Evolutionary conservation across 1,140 invertebrate genomes (phyloP).

Genomic region (Kradibia gibbosae): DNA sequence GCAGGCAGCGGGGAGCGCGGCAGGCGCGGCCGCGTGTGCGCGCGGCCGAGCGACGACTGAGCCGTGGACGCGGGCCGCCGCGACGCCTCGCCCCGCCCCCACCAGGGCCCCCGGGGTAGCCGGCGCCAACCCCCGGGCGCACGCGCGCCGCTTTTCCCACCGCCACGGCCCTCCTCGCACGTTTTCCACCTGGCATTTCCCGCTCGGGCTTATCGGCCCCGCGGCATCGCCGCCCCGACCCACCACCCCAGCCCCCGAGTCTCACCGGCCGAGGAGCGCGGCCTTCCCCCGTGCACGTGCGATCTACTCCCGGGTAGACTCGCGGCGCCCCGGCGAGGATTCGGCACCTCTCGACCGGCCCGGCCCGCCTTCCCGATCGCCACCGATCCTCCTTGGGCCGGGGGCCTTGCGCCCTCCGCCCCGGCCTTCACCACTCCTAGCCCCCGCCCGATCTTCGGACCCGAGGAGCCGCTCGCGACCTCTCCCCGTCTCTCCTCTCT

Average conservation of each 20-base stretch:
- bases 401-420: neutral
- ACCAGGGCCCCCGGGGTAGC: neutral
- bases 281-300: no score
- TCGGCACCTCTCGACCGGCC: neutral
- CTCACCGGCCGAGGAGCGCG: no score
- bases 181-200: constrained; percentile 46
- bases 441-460: no score
- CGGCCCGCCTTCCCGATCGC: no score
- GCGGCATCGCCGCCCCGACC: no score
- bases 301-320: neutral
- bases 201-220: neutral
- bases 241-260: no score
- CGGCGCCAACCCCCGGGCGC: neutral
- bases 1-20: neutral
- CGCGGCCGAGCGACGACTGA: constrained; percentile 27
- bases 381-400: neutral
- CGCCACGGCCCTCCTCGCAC: constrained; percentile 32
- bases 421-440: no score
- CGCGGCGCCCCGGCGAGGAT: neutral
- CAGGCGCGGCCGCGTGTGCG: neutral
- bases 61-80: neutral
- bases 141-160: constrained; percentile 13
- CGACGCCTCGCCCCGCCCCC: neutral
- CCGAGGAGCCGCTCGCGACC: no score
- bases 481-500: no score